Percentiles rank a stretch among this genome's conserved stretches.
Conservation (phyloP, 2,113 vertebrate genomes). For the Peromyscus maniculatus region DNA sequence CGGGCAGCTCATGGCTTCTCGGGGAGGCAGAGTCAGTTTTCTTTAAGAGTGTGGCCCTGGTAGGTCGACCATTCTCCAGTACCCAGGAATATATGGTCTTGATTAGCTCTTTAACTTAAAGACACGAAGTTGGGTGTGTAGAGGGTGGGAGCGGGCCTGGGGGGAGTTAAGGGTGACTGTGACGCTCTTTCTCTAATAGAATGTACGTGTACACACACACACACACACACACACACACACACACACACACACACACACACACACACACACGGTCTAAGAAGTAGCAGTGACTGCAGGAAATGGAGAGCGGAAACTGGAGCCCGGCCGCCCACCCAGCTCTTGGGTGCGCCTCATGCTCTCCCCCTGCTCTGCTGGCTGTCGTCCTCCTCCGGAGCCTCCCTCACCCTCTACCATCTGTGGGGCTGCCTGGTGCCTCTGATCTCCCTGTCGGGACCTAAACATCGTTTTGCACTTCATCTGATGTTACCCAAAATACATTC, state of each 20-base stretch:
- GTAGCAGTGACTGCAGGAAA: not conserved
- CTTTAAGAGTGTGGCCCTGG: not conserved
- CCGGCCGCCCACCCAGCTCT: fast-evolving
- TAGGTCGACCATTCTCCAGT: not conserved
- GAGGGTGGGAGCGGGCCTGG: not conserved
- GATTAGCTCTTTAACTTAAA: not conserved
- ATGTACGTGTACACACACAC: no score
- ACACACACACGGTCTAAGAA: not conserved
- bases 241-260: no score
- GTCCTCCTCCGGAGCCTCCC: not conserved
- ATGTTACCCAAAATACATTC: not conserved
- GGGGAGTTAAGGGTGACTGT: not conserved
- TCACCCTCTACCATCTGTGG: not conserved
- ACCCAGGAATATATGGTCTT: not conserved
- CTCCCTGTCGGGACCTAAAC: not conserved
- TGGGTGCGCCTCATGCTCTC: not conserved
- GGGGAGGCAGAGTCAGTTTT: not conserved
- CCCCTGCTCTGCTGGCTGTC: not conserved
- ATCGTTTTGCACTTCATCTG: not conserved
- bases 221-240: no score
- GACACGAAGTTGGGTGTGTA: not conserved
- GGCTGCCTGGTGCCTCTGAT: not conserved
- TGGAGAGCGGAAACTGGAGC: not conserved
- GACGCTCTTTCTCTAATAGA: not conserved
- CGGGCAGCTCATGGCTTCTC: not conserved